These are phyloP conservation scores for Patiria miniata DNA, from an alignment of 35 echinoderm and acorn worm species.

Conservation along the genomic window DNA sequence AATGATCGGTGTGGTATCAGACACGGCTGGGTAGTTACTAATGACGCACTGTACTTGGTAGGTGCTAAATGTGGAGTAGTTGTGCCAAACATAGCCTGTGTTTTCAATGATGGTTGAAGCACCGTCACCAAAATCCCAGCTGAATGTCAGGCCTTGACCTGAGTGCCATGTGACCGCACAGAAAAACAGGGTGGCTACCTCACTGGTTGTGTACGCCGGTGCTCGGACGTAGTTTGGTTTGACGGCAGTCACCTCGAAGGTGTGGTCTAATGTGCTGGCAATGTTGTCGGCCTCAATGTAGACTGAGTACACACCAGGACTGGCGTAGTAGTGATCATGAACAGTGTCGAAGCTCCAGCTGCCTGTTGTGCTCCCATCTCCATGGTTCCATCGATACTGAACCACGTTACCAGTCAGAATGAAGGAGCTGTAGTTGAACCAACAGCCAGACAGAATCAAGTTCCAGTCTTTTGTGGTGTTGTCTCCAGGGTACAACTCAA, in stretches of 20 bases:
- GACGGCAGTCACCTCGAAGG: constrained; percentile 63
- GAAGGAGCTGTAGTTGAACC: constrained; percentile 67
- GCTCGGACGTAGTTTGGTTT: constrained; percentile 65
- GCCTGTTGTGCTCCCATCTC: constrained; percentile 49
- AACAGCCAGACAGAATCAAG: constrained; percentile 66
- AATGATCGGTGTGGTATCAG: constrained; percentile 52
- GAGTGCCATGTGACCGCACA: constrained; percentile 82
- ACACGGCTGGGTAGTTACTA: constrained; percentile 51
- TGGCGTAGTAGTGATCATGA: constrained; percentile 53
- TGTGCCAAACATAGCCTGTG: constrained; percentile 44
- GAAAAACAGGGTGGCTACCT: constrained; percentile 42
- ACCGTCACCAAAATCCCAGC: constrained; percentile 87
- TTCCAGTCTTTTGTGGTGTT: constrained; percentile 83
- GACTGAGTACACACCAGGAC: constrained; percentile 62
- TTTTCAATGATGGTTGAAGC: constrained; percentile 7
- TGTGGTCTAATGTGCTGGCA: constrained; percentile 66
- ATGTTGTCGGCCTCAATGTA: constrained; percentile 74
- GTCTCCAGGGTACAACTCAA: constrained; percentile 50
- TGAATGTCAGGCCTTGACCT: constrained; percentile 59
- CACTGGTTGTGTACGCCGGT: constrained; percentile 56
- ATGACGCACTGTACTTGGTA: constrained; percentile 61
- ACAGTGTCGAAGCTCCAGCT: constrained; percentile 42
- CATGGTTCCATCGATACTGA: constrained; percentile 70
- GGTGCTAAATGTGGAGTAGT: constrained; percentile 55
- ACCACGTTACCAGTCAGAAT: constrained; percentile 74